Evolutionary conservation across 2,888 invertebrate species (phyloP), one percentile per base, ranked within the genome.

Genomic region (Sesia bembeciformis): DNA sequence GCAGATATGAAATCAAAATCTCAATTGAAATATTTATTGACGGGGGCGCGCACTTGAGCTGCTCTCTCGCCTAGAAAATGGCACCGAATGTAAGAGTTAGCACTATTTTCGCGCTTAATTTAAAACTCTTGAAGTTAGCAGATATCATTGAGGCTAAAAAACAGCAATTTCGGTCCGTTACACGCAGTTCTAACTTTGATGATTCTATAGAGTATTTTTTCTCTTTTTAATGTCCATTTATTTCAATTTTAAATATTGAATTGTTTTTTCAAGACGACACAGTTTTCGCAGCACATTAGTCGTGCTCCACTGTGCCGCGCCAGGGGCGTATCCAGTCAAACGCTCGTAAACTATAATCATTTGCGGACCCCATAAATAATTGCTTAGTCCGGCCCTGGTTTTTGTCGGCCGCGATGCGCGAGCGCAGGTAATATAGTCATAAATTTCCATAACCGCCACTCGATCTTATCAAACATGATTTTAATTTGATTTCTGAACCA

Each of bases 381-480:
- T 87, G 81, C 81, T 75, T 70, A 72, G 78, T 75, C 76, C 81
- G 79, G 78, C 70, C 77, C 84, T 77, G 80, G 81, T 84, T 86
- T 83, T 86, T 83, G 82, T 83, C 79, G 79, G 81, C 63, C 68
- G 71, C 70, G 78, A 76, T 85, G 88, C 86, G 85, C 81, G 72
- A 67, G 84, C 84, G 84, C 88, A 88, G 87, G 88, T 89, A 89
- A 89, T 89, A 89, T 88, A 89, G 89, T 88, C 89, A 89, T 88
- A 89, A 89, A 89, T 89, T 88, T 87, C 84, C 87, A 88, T 89
- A 89, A 88, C 88, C 84, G 86, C 87, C 88, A 87, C 81, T 86
- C 86, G 89, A 89, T 89, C 84, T 88, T 89, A 89, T 89, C 88
- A 86, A 87, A 86, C 85, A 87, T 85, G 87, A 86, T 87, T 89